phyloP scores from a whole-genome alignment of 2,797 vertebrate species.

The Aeoliscus strigatus region DNA sequence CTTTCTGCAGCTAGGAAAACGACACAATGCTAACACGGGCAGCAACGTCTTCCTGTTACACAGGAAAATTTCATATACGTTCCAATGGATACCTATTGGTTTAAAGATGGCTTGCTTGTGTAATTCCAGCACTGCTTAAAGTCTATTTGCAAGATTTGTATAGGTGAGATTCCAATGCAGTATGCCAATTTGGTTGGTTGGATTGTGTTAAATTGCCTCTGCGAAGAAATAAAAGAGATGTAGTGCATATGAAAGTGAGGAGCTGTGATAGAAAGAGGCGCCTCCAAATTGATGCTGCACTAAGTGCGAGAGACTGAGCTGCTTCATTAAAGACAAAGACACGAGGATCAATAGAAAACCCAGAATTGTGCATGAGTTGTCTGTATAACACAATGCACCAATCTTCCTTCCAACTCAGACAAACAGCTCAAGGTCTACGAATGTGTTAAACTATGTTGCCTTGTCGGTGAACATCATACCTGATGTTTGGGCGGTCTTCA shows the following conservation, averaged over 20 bases:
- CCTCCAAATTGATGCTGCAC: constrained; percentile 39
- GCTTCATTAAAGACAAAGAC: constrained; percentile 21
- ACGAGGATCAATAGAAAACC: constrained; percentile 25
- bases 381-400: constrained; percentile 2
- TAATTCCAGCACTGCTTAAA: constrained; percentile 18
- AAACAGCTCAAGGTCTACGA: constrained; percentile 2
- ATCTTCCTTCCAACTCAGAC: constrained; percentile 15
- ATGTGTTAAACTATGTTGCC: too few relatives aligned
- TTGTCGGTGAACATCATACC: too few relatives aligned
- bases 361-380: constrained; percentile 12
- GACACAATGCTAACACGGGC: too few relatives aligned
- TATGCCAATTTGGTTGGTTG: constrained; percentile 31
- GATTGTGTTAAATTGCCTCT: constrained; percentile 53
- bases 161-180: constrained; percentile 16
- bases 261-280: constrained; percentile 42
- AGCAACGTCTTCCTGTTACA: too few relatives aligned
- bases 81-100: too few relatives aligned
- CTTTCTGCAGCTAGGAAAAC: too few relatives aligned
- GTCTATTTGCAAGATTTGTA: constrained; percentile 11
- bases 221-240: constrained; percentile 28
- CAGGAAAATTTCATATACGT: too few relatives aligned
- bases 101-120: too few relatives aligned
- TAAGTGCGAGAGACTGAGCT: constrained; percentile 20
- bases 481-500: too few relatives aligned
- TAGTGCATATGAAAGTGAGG: constrained; percentile 51